A percentile compares a stretch with the other conserved stretches of the same genome.
Conservation (phyloP, 2,888 invertebrate genomes). For the Cheilosia vulpina region DNA sequence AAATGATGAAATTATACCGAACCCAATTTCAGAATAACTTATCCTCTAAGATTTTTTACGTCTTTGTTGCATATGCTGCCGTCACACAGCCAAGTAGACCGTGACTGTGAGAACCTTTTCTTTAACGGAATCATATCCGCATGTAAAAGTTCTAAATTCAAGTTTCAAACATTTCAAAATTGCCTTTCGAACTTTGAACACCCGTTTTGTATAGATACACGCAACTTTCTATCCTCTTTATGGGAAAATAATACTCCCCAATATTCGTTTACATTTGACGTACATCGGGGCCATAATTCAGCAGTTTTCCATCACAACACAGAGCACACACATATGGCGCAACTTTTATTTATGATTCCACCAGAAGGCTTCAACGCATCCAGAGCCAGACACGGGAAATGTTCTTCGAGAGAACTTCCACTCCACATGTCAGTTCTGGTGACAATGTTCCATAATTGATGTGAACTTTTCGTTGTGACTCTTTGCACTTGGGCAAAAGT, state of each 20-base stretch:
- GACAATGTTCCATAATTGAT: slow-evolving; percentile 68
- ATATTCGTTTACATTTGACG: slow-evolving; percentile 49
- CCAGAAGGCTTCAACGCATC: slow-evolving; percentile 13
- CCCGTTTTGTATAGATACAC: slow-evolving; percentile 15
- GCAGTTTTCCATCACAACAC: slow-evolving; percentile 6
- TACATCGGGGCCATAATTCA: slow-evolving; percentile 20
- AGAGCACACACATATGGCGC: slow-evolving; percentile 5
- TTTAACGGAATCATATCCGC: slow-evolving; percentile 1
- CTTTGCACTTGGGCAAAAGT: slow-evolving; percentile 48
- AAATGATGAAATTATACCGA: slow-evolving; percentile 43
- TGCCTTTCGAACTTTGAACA: slow-evolving; percentile 43
- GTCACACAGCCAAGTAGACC: slow-evolving; percentile 8
- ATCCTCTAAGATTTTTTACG: not conserved
- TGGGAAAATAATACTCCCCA: slow-evolving; percentile 39
- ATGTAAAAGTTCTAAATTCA: slow-evolving; percentile 42
- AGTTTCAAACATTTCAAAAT: slow-evolving; percentile 19
- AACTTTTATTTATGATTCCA: slow-evolving; percentile 35
- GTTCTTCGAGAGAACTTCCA: slow-evolving; percentile 20
- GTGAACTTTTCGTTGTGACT: slow-evolving; percentile 59
- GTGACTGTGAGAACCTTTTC: not conserved
- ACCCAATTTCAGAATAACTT: not conserved
- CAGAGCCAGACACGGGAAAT: not conserved
- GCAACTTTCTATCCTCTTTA: slow-evolving; percentile 20
- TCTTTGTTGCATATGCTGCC: not conserved
- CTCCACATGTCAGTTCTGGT: slow-evolving; percentile 49